Evolutionary conservation across 2,888 invertebrate genomes (phyloP).

Genomic region (Hanleya hanleyi): DNA sequence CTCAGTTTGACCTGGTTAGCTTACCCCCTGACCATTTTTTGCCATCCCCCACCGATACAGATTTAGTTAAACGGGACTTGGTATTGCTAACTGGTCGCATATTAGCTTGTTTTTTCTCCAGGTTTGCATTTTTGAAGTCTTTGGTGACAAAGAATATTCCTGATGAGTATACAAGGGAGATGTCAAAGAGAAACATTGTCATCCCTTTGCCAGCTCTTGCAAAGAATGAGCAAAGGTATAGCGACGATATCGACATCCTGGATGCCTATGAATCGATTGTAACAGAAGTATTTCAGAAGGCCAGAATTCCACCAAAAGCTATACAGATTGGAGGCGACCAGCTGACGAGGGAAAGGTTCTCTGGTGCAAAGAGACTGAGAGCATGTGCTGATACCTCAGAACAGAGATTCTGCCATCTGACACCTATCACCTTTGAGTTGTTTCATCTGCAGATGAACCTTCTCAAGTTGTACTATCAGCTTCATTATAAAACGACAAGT

Average conservation of each 20-base stretch:
- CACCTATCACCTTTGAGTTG: slow-evolving; percentile 35
- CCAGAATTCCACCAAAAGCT: not conserved
- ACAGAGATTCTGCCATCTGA: slow-evolving; percentile 17
- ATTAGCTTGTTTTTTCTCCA: too few species aligned
- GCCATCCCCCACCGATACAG: too few species aligned
- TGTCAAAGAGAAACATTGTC: too few species aligned
- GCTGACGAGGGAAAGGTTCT: slow-evolving; percentile 36
- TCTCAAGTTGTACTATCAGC: slow-evolving; percentile 13
- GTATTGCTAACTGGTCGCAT: too few species aligned
- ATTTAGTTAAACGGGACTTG: too few species aligned
- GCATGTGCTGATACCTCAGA: not conserved
- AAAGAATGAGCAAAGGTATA: slow-evolving; percentile 36
- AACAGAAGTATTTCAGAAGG: slow-evolving; percentile 11
- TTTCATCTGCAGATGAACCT: slow-evolving; percentile 31
- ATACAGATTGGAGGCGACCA: slow-evolving; percentile 40
- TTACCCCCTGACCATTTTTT: too few species aligned
- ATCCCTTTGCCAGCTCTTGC: too few species aligned
- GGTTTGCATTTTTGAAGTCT: too few species aligned
- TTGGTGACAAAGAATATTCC: too few species aligned
- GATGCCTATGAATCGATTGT: slow-evolving; percentile 7
- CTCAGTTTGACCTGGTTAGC: too few species aligned
- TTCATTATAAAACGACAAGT: too few species aligned
- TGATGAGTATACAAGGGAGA: too few species aligned
- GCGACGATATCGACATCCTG: slow-evolving; percentile 23
- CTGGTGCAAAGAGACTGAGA: slow-evolving; percentile 20